phyloP scores from a whole-genome alignment of 2,797 vertebrate species.

The Hippopotamyrus pictus region DNA sequence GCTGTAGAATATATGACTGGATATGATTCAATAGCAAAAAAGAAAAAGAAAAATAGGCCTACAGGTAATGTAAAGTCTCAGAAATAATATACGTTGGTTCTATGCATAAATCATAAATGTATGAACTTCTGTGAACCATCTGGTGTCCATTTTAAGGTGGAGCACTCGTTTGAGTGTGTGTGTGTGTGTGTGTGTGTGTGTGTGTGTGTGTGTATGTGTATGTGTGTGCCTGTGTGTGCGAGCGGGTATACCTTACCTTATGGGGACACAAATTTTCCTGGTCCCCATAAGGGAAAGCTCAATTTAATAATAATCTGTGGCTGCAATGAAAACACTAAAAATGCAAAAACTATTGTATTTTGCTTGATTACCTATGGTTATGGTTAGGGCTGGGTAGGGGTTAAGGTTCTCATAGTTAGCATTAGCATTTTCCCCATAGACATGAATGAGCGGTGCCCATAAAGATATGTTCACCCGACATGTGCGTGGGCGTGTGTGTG shows the following conservation, averaged over 20 bases:
- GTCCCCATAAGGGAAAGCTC: no score
- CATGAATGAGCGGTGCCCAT: not conserved
- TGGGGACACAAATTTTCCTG: no score
- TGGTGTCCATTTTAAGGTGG: not conserved
- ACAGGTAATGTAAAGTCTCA: not conserved
- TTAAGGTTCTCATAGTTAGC: not conserved
- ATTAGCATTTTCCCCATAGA: not conserved
- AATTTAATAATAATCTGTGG: no score
- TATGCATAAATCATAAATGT: slow-evolving; percentile 1
- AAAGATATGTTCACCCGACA: not conserved
- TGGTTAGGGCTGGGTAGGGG: not conserved
- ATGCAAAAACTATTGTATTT: not conserved
- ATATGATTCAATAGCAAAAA: not conserved
- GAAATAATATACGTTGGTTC: not conserved
- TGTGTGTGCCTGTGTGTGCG: not conserved
- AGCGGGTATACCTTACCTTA: no score
- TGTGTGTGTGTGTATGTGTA: not conserved
- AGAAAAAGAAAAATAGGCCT: not conserved
- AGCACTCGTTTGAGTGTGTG: not conserved
- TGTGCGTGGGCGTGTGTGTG: not conserved
- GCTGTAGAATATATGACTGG: not conserved
- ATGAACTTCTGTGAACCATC: not conserved
- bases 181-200: not conserved
- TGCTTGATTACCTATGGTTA: not conserved
- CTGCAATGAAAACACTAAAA: no score